phyloP scores from a whole-genome alignment of 2,797 vertebrate genomes.

The Salmo trutta region DNA sequence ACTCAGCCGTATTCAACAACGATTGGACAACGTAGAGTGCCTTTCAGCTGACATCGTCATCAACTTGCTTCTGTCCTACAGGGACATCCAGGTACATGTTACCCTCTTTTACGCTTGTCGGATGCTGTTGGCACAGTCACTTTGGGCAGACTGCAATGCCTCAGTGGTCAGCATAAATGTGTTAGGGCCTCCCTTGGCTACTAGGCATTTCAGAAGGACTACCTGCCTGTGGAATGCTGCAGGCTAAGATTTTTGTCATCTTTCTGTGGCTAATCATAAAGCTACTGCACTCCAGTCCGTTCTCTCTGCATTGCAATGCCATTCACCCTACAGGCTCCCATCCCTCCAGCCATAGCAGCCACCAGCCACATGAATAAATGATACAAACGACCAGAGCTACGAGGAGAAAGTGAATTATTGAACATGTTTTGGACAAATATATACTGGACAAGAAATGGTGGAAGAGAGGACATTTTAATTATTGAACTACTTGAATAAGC shows the following conservation, averaged over 20 bases:
- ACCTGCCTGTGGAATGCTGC: too few relatives aligned
- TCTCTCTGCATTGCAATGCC: conserved; percentile 27
- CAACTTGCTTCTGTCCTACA: conserved; percentile 94
- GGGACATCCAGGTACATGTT: conserved; percentile 92
- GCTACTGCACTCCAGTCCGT: not conserved
- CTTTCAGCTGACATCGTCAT: conserved; percentile 95
- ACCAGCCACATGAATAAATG: conserved; percentile 62
- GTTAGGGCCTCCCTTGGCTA: not conserved
- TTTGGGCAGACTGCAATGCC: not conserved
- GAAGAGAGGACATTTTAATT: conserved; percentile 39
- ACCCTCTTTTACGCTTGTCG: not conserved
- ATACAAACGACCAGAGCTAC: conserved; percentile 47
- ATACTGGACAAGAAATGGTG: conserved; percentile 35
- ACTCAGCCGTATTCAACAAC: conserved; percentile 89
- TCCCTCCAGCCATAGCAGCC: conserved; percentile 40
- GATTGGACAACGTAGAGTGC: conserved; percentile 94
- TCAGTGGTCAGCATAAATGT: not conserved
- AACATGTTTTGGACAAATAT: conserved; percentile 41
- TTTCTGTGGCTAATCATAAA: conserved; percentile 9
- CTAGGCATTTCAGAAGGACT: not conserved
- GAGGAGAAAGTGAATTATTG: conserved; percentile 67
- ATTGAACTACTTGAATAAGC: conserved; percentile 25
- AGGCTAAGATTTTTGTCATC: conserved; percentile 14
- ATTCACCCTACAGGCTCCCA: conserved; percentile 26
- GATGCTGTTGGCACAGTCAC: not conserved